Base-by-base conservation (phyloP, 1,140 invertebrate species). In the Papilio polytes region DNA sequence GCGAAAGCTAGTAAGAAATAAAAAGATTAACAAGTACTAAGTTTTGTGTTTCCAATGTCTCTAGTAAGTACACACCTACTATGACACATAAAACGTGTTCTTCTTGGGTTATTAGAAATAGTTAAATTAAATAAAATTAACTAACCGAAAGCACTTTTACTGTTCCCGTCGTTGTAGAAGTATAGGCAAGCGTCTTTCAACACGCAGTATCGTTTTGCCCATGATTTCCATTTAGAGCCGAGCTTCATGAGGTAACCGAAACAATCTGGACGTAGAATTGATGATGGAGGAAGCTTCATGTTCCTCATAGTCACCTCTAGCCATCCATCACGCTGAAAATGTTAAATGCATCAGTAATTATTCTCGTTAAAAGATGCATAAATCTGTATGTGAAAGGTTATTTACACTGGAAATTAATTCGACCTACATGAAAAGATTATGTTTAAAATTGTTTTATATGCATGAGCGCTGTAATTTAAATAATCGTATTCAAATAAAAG, bases 111-210 rank as follows among this genome's bases (percentile, higher is more conserved):
- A n/a, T 56, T 8, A 1, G n/a, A 56, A 8, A 20, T 1, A 1
- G 18, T 56, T 20, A 0, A 2, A 18, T 20, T 10, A 56, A 56
- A 53, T 18, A 56, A 20, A 56, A 56, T 18, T 8, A 20, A 94
- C 92, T 91, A 94, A 98, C 98, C 98, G 92, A 98, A 97, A 84
- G 98, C 98, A 89, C 96, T 97, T 87, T 97, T 97, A 81, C 98
- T 97, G 89, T 97, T 97, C 15, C 96, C 97, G 91, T 98, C 98
- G 85, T 97, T 97, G 94, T 99, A 99, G 94, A 99, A 99, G 95
- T 99, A 99, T 13, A 99, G 96, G 87, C 98, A 98, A 70, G 98
- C 98, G 94, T 99, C 98, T 93, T 99, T 99, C 7, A 99, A 96
- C 26, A 99, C 97, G 95, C 98, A 99, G 95, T 99, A 99, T 70